Base-by-base conservation (phyloP, 2,888 invertebrate species). In the Chymomyza caudatula region DNA sequence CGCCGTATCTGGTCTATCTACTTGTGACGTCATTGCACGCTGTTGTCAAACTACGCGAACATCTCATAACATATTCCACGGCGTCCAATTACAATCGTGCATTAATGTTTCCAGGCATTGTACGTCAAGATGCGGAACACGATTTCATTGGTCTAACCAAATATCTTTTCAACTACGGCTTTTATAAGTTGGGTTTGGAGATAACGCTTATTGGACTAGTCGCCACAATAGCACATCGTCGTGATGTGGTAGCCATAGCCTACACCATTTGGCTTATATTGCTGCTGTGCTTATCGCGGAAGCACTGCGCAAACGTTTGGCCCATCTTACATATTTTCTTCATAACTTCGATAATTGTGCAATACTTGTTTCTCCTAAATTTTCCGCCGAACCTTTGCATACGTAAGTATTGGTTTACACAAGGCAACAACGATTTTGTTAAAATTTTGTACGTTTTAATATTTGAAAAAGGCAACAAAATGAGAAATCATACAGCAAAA, bases 111-210 rank as follows among this genome's bases (percentile, higher is more conserved):
- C 94, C 96, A 0, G 92, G 94, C 53, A 93, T 97, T 37, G 93
- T 93, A 4, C 93, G 97, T 59, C 91, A 91, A n/a, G 94, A 97
- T 82, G 97, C 98, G 0, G 98, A 99, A 88, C 93, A 92, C 73
- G 94, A 95, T 87, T 86, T 98, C n/a, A 87, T 92, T 3, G 92
- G 93, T 62, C 96, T 96, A 88, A 79, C 95, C 17, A 97, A 98
- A 90, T 99, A 96, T 91, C 91, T 99, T 51, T 91, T 95, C 60
- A 99, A 99, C 90, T 98, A 96, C 90, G 95, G 96, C 15, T 99
- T 97, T 91, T 99, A 97, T 90, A 98, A 98, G 90, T 98, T 99
- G 91, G 99, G 99, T 0, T 92, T 97, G 6, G 98, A 98, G 96
- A 93, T 97, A 62, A 95, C 96, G 59, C 91, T 98, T 71, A 95